Evolutionary conservation across 2,888 invertebrate species (phyloP).

Genomic region (Monoplex corrugatus): DNA sequence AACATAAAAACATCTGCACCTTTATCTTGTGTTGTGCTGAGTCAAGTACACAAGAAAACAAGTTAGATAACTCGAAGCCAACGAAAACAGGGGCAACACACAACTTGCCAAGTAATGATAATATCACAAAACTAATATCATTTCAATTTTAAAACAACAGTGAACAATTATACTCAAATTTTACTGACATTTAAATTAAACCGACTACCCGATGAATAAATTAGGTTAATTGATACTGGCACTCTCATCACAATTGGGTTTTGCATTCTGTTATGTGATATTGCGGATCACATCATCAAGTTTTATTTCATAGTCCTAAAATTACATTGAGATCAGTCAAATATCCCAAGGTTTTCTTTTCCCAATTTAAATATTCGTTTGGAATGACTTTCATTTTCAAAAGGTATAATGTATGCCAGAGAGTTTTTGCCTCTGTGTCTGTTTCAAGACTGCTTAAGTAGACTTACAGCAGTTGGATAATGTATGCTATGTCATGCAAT

Average conservation of each 20-base stretch:
- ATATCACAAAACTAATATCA: conserved; percentile 42
- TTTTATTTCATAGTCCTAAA: not conserved
- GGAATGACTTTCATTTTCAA: too few species aligned
- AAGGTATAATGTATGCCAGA: too few species aligned
- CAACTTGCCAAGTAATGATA: conserved; percentile 39
- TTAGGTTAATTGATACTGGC: not conserved
- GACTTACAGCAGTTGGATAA: too few species aligned
- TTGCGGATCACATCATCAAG: not conserved
- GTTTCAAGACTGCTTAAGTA: too few species aligned
- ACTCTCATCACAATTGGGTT: not conserved
- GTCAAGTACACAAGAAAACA: not conserved
- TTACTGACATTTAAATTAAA: too few species aligned
- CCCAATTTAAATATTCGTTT: too few species aligned
- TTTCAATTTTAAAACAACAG: not conserved
- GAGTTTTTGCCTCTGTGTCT: too few species aligned
- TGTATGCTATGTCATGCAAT: too few species aligned
- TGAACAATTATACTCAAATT: not conserved
- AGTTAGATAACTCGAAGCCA: conserved; percentile 32
- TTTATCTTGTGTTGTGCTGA: not conserved
- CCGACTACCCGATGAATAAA: too few species aligned
- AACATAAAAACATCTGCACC: conserved; percentile 8
- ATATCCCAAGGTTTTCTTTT: too few species aligned
- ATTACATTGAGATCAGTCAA: conserved; percentile 9
- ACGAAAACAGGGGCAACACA: conserved; percentile 38
- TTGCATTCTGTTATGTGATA: not conserved